Conservation (phyloP, 1,140 invertebrate genomes). For the Temnothorax longispinosus region DNA sequence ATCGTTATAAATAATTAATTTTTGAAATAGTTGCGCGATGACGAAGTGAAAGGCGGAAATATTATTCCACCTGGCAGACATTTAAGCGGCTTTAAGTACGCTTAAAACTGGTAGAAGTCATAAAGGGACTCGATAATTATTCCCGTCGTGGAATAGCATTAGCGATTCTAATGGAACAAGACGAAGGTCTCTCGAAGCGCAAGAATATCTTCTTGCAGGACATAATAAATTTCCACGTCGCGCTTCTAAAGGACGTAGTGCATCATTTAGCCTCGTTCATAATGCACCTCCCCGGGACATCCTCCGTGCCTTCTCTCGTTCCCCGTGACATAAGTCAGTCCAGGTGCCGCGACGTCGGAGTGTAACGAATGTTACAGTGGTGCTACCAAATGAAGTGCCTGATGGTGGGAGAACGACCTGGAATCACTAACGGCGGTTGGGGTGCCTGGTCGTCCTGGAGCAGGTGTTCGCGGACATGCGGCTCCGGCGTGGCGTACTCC, state of each 20-base stretch:
- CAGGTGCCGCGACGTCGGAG: neutral
- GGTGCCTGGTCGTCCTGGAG: constrained; percentile 87
- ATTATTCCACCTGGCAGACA: neutral
- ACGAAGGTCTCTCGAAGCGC: neutral
- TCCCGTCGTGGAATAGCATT: constrained; percentile 21
- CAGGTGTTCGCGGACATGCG: constrained; percentile 87
- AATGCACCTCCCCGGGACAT: constrained; percentile 17
- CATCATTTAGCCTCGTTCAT: constrained; percentile 37
- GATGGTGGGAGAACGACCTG: constrained; percentile 86
- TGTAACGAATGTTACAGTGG: constrained; percentile 85
- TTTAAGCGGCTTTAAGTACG: neutral
- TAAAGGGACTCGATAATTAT: constrained; percentile 41
- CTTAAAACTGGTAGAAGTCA: constrained; percentile 2
- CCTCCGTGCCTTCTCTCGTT: constrained; percentile 16
- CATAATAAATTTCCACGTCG: constrained; percentile 47
- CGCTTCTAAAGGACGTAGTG: constrained; percentile 18
- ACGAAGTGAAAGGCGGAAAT: neutral
- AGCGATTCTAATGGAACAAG: constrained; percentile 50
- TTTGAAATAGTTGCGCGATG: neutral
- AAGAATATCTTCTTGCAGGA: constrained; percentile 21
- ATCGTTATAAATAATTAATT: neutral
- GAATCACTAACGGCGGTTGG: constrained; percentile 87
- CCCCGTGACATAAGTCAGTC: constrained; percentile 2
- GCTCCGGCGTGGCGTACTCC: constrained; percentile 86
- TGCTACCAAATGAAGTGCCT: constrained; percentile 87